Evolutionary conservation across 2,797 vertebrate species (phyloP), one percentile per base, ranked within the genome.

Genomic region (Podargus strigoides): DNA sequence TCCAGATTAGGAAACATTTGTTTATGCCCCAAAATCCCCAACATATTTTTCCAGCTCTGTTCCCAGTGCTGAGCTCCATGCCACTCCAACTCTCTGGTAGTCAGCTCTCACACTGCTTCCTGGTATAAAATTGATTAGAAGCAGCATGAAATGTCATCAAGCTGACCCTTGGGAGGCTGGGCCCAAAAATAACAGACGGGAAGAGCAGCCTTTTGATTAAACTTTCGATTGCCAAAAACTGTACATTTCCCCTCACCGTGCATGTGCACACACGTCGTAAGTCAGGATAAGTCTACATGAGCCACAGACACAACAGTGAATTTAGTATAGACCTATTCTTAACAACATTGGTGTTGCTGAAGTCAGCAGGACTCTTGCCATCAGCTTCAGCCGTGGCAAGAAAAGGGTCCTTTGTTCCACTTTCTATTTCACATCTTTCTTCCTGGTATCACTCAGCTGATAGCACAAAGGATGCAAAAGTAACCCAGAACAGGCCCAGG

Each of bases 1-100:
- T 97, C 96, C 95, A 93, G 96, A 97, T 94, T 97, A 96, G 88
- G 95, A 97, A 97, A 97, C 94, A 97, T 96, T 97, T 97, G 95
- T 92, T 97, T 96, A 95, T 95, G 95, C 77, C 95, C 96, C 96
- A 83, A 95, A 98, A 97, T 96, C 96, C 95, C 86, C 93, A 94
- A 87, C 94, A 94, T 96, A 94, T 77, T 55, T 93, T 95, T 94
- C 89, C 69, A 81, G 79, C 95, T 95, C 93, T 85, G 94, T 82
- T 97, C 95, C 95, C 95, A 91, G 87, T 85, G 91, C 95, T 91
- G 93, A 94, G 95, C 77, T 88, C 81, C 87, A 93, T 19, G 46
- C 77, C 83, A 79, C 89, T 82, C 70, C 93, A 94, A 70, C 94
- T 91, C 94, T 42, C 94, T 53, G 56, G 78, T 91, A 93, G 93